phyloP scores from a whole-genome alignment of 2,888 invertebrate species.

The Hyposoter dolosus region DNA sequence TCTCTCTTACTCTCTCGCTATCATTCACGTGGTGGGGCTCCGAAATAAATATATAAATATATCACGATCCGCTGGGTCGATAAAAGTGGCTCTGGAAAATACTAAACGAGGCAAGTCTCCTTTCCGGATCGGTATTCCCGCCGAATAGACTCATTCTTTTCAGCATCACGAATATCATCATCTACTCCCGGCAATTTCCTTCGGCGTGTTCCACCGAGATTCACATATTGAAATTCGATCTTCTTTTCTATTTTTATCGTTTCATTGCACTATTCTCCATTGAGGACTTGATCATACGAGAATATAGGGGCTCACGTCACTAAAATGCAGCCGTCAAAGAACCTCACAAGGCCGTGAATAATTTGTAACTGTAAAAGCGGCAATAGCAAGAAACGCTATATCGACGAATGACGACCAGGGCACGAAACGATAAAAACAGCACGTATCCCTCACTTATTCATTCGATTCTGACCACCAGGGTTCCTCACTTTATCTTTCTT shows the following conservation, averaged over 20 bases:
- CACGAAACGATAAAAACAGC: not conserved
- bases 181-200: not conserved
- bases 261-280: not conserved
- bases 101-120: slow-evolving; percentile 52
- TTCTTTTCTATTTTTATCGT: not conserved
- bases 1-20: slow-evolving; percentile 12
- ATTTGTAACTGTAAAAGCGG: slow-evolving; percentile 36
- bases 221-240: slow-evolving; percentile 8
- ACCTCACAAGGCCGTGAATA: slow-evolving; percentile 35
- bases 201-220: slow-evolving; percentile 23
- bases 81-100: slow-evolving; percentile 59
- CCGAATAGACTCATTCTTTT: slow-evolving; percentile 59
- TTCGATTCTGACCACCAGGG: slow-evolving; percentile 57
- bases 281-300: slow-evolving; percentile 19
- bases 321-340: slow-evolving; percentile 10
- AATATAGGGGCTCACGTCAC: not conserved
- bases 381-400: not conserved
- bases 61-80: slow-evolving; percentile 40
- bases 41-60: slow-evolving; percentile 14
- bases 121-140: slow-evolving; percentile 50
- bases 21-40: not conserved
- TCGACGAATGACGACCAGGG: not conserved
- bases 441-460: slow-evolving; percentile 59
- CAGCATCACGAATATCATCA: slow-evolving; percentile 53
- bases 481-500: slow-evolving; percentile 32